phyloP scores from a whole-genome alignment of 2,888 invertebrate species.

The Arrhopalites spinosus region DNA sequence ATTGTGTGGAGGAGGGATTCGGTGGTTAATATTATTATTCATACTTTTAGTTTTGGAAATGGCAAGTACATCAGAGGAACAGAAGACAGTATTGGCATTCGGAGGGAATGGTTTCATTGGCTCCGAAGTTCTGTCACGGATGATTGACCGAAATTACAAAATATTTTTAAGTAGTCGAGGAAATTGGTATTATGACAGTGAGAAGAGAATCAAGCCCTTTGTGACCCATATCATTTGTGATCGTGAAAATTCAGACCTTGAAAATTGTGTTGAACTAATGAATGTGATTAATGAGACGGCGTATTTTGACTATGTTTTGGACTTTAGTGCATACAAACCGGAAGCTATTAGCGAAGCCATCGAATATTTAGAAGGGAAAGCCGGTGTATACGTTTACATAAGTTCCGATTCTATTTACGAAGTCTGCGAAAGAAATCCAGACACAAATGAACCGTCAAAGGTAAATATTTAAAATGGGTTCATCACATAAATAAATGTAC shows the following conservation, averaged over 20 bases:
- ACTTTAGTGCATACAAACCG: constrained; percentile 61
- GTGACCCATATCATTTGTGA: constrained; percentile 59
- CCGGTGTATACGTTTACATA: constrained; percentile 59
- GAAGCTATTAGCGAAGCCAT: constrained; percentile 59
- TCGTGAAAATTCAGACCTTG: constrained; percentile 57
- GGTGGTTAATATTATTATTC: neutral
- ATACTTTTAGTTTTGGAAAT: neutral
- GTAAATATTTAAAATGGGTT: too few relatives aligned
- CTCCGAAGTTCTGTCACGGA: constrained; percentile 58
- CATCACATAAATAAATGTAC: too few relatives aligned
- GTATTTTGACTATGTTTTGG: constrained; percentile 60
- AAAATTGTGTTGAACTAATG: constrained; percentile 57
- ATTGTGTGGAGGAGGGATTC: too few relatives aligned
- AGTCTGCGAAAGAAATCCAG: constrained; percentile 57
- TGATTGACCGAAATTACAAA: constrained; percentile 57
- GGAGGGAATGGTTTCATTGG: constrained; percentile 63
- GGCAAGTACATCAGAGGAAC: neutral
- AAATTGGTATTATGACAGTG: constrained; percentile 61
- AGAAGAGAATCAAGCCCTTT: constrained; percentile 54
- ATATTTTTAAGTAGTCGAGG: constrained; percentile 60
- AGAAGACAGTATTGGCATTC: constrained; percentile 57
- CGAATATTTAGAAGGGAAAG: constrained; percentile 58
- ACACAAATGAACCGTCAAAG: constrained; percentile 23
- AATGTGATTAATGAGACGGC: constrained; percentile 48
- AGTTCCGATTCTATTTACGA: constrained; percentile 63